Conservation (phyloP, 2,888 invertebrate genomes). For the Tipula helvola region DNA sequence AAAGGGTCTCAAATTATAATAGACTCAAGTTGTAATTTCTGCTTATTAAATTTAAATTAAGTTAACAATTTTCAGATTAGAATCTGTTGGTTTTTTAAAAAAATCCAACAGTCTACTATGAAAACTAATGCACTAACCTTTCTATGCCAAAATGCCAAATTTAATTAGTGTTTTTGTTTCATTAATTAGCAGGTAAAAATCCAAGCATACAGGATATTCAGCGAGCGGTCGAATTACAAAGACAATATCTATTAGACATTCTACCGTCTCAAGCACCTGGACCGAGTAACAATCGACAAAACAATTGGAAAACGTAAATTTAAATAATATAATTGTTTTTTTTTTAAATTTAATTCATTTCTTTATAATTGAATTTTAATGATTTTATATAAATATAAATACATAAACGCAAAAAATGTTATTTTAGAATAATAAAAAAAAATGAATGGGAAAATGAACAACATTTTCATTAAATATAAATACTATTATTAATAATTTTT, state of each 20-base stretch:
- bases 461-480: not conserved
- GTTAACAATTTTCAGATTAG: too few relatives aligned
- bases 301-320: constrained; percentile 36
- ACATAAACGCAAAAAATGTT: not conserved
- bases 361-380: not conserved
- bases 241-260: constrained; percentile 95
- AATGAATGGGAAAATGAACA: not conserved
- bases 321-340: not conserved
- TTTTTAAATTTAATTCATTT: not conserved
- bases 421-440: not conserved
- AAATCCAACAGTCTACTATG: too few relatives aligned
- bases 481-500: not conserved
- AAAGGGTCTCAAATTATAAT: too few relatives aligned
- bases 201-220: constrained; percentile 59
- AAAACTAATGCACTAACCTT: too few relatives aligned
- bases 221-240: constrained; percentile 76
- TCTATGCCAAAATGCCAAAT: not conserved
- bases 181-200: constrained; percentile 24
- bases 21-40: too few relatives aligned
- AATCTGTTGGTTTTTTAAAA: too few relatives aligned
- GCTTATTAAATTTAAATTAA: too few relatives aligned
- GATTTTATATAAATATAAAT: not conserved
- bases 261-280: constrained; percentile 51
- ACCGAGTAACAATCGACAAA: constrained; percentile 34
- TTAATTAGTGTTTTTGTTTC: not conserved